These are phyloP conservation scores for Thamnophis elegans DNA, from an alignment of 2,797 vertebrate species.

Conservation along the genomic window DNA sequence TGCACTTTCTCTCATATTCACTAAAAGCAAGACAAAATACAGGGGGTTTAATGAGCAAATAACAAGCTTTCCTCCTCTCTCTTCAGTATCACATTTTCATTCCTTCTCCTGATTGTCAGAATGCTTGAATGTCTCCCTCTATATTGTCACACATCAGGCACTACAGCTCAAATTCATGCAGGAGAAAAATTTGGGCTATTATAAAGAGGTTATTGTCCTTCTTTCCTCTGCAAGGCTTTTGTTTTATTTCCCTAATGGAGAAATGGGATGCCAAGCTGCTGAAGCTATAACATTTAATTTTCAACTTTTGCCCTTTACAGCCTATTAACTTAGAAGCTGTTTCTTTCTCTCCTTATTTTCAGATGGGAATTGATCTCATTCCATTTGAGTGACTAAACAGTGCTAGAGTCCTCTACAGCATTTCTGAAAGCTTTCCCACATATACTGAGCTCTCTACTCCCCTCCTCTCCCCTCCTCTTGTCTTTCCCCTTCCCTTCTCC, in stretches of 20 bases:
- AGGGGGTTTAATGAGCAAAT: constrained; percentile 34
- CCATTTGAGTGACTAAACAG: constrained; percentile 46
- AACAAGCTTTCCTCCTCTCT: constrained; percentile 29
- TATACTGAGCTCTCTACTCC: constrained; percentile 18
- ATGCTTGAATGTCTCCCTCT: constrained; percentile 35
- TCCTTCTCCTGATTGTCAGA: constrained; percentile 44
- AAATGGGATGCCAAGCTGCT: constrained; percentile 35
- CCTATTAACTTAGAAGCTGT: constrained; percentile 49
- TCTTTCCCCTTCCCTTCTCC: too few species aligned
- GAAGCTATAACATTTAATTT: constrained; percentile 61
- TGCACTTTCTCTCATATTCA: constrained; percentile 26
- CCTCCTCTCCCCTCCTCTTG: background rate
- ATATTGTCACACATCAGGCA: constrained; percentile 55
- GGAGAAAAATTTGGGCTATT: constrained; percentile 51
- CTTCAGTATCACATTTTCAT: constrained; percentile 46
- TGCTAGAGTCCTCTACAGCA: constrained; percentile 20
- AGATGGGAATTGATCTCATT: constrained; percentile 49
- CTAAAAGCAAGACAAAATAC: constrained; percentile 44
- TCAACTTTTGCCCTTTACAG: constrained; percentile 54
- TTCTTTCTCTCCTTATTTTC: constrained; percentile 56
- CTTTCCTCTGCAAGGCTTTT: constrained; percentile 40
- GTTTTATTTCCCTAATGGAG: constrained; percentile 56
- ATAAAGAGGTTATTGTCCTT: constrained; percentile 40
- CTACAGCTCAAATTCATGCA: constrained; percentile 57
- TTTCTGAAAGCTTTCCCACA: constrained; percentile 43